Evolutionary conservation across 1,140 invertebrate species (phyloP), one percentile per base, ranked within the genome.

Genomic region (Papilio machaon): DNA sequence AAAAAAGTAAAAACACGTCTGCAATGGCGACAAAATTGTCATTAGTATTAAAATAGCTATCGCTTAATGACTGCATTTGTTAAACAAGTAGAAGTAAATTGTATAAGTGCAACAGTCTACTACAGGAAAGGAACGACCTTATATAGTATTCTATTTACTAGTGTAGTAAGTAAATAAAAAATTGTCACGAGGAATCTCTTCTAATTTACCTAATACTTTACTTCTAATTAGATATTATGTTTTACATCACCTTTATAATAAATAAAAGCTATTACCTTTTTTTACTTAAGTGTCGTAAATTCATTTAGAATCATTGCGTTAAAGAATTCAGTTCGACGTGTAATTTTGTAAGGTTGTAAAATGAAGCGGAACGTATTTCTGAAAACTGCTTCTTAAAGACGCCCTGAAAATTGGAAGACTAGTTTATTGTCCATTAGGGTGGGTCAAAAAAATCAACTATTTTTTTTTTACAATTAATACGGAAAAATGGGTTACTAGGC

Each of bases 1-100:
- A 67, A 38, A 3, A 38, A 0, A 74, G 73, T 46, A 47, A 23
- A 10, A 46, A 6, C 46, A 46, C 19, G 47, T 75, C 47, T 35
- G 19, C 9, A 54, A 52, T 75, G 73, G 47, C 47, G 43, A 52
- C 73, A 30, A 75, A 75, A 54, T 52, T 23, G 47, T 75, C 73
- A 52, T 75, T 75, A 75, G 73, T 47, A 52, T 49, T 75, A 75
- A 75, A 75, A 75, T 54, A 75, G 73, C n/a, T 75, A 10, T 15
- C 73, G 11, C n/a, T 17, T 75, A 75, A 75, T 75, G 73, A 75
- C 73, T 23, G 46, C 46, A 75, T 73, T 35, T 2, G 43, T 75
- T 30, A 9, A 52, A 13, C 19, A 52, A 75, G 46, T 47, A 52
- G 73, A 75, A 52, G 52, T 75, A 75, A 47, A 75, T 75, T n/a